Base-by-base conservation (phyloP, 2,888 invertebrate genomes). In the Escarpia spicata region DNA sequence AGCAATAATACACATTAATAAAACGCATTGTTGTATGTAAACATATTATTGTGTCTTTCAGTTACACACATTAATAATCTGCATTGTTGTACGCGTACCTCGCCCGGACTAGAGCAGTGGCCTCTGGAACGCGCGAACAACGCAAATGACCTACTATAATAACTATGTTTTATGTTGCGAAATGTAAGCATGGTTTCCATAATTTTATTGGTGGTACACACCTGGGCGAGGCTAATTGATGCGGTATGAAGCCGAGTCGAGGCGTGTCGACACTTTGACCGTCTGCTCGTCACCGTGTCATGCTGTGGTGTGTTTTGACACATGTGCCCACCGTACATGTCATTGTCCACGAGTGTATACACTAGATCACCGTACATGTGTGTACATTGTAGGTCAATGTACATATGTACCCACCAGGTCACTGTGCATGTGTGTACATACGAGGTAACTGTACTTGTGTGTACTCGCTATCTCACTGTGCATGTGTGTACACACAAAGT, bases 171-270 rank as follows among this genome's bases (percentile, higher is more conserved):
- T 26, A n/a, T 75, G 75, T 75, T 26, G 75, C 75, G 4, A 12
- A 52, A 52, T 52, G 52, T 52, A 52, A 52, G 52, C 52, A 52
- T 75, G 75, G 75, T 75, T 75, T 4, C n/a, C 75, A 75, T 75
- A 75, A n/a, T 75, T 75, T 75, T 75, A 75, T 75, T 75, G 75
- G 19, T 26, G 75, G 4, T n/a, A 6, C 75, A 26, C n/a, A 75
- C 75, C 75, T 75, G 75, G 75, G n/a, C 75, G 75, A 75, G 75
- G 75, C 75, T n/a, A n/a, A 75, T 19, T 75, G 75, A n/a, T n/a
- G 19, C 75, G 6, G 75, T 75, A 6, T 75, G 75, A 19, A 0
- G 45, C 10, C 45, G 45, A 1, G 45, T 45, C 45, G 45, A 9
- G 45, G 6, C 45, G 45, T 45, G 45, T 45, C 45, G 45, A 9